Evolutionary conservation across 30 jellyfish, hydroid and myxozoan genomes (phyloP), one percentile per base, ranked within the genome.

Genomic region (Hydra vulgaris): DNA sequence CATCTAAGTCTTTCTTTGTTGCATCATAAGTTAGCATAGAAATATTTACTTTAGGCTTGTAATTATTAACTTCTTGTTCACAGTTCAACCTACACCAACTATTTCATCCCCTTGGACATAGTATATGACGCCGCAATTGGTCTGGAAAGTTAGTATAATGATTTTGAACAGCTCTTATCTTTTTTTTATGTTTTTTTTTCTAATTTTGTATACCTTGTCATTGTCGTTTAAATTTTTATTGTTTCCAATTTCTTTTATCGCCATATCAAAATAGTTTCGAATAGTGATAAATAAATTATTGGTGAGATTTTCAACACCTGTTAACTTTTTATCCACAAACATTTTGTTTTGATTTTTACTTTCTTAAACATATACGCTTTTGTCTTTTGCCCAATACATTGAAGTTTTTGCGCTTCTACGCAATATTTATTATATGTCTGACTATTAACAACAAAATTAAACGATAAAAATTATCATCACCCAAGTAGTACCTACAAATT

Each of bases 81-180:
- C 56, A 73, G 56, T 73, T 73, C 81, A 73, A 73, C 81, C 52
- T 73, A 25, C 81, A 73, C 81, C 81, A 73, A 53, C 81, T 73
- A 20, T 73, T 25, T n/a, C 7, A 25, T 21, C 72, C 81, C 8
- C 23, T 25, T 1, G 81, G 81, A 53, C 81, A 73, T 20, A 73
- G 56, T 20, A 73, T 73, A 25, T 73, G 81, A 25, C 81, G 81
- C 53, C 81, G 81, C 22, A 53, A 1, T 73, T 21, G 7, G 56
- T 73, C 81, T 21, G 81, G 81, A 3, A 73, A 73, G 52, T 73
- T 53, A 20, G 81, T 73, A 73, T 72, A 73, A 73, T 73, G 81
- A 53, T 73, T 21, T n/a, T 5, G 56, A 20, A 73, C 81, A 21
- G 81, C 81, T 73, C 81, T 26, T 21, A 73, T 73, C 7, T 19